Evolutionary conservation across 2,888 invertebrate species (phyloP).

Genomic region (Troides helena): DNA sequence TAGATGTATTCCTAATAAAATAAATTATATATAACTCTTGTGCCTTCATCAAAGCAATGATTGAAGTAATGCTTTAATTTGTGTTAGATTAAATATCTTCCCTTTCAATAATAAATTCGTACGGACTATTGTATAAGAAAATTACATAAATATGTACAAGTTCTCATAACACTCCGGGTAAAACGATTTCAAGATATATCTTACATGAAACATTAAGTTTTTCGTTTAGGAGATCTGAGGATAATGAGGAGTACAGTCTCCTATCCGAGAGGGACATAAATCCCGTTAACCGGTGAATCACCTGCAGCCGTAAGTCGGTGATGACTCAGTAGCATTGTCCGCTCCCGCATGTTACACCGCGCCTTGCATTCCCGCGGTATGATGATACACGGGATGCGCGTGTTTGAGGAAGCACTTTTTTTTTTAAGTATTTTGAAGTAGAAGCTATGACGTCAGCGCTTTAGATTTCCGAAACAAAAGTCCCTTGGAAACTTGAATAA

Average conservation of each 20-base stretch:
- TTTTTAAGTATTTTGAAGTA: not conserved
- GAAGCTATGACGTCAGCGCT: not conserved
- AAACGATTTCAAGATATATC: too few species aligned
- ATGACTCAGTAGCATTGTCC: conserved; percentile 32
- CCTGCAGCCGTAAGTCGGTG: conserved; percentile 21
- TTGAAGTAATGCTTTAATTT: too few species aligned
- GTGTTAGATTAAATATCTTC: too few species aligned
- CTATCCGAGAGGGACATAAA: not conserved
- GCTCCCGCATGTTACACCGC: conserved; percentile 28
- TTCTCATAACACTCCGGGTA: too few species aligned
- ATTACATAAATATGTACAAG: too few species aligned
- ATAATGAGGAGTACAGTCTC: not conserved
- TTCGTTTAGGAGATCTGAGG: not conserved
- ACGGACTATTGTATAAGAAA: too few species aligned
- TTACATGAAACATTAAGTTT: not conserved
- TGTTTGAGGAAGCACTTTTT: conserved; percentile 12
- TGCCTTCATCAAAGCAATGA: too few species aligned
- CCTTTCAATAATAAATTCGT: too few species aligned
- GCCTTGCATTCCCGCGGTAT: conserved; percentile 32
- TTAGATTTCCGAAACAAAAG: not conserved
- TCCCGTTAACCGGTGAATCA: conserved; percentile 32
- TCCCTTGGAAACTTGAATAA: not conserved
- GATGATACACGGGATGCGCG: conserved; percentile 25
- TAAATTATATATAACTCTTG: too few species aligned
- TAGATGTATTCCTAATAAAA: too few species aligned